Evolutionary conservation across 2,113 vertebrate species (phyloP), one percentile per base, ranked within the genome.

Genomic region (Neotragus pygmaeus): DNA sequence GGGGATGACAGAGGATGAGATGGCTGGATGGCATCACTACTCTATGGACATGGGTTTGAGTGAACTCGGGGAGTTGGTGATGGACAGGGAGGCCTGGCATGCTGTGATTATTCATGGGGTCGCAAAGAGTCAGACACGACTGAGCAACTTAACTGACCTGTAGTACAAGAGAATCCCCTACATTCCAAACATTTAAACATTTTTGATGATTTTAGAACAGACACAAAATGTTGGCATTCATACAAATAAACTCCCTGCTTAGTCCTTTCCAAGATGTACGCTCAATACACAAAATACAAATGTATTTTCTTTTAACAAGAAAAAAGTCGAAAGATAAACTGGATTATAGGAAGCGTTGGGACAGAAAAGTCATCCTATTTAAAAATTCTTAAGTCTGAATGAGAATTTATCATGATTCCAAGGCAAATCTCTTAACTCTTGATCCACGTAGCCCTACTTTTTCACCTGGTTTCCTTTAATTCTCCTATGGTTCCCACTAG

Each of bases 181-280:
- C 17, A 25, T 93, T 77, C 51, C 39, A 88, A 60, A 33, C 16
- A 55, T 77, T 75, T 93, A 88, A 94, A 81, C 36, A 93, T 77
- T 85, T 77, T 70, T 96, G 53, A 43, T 77, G 49, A 84, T 91
- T 88, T 96, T 81, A 93, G 3, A 89, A 94, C 13, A 93, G n/a
- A 93, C 11, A 84, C 9, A 47, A 75, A 91, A 66, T 17, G 6
- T 14, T 86, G 25, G n/a, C 45, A 75, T 95, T 70, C 28, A 33
- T 16, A 83, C 47, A 51, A 58, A 85, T 39, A 80, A 88, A 85
- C 5, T 84, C n/a, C 13, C 2, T 17, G 11, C 30, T 12, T 27
- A 93, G n/a, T 64, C 28, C 49, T 92, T 17, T 91, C 51, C 3
- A 84, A 81, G 14, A 81, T 0, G 4, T 16, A 1, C 9, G 58